These are phyloP conservation scores for Hippocampus mohnikei DNA, from an alignment of 2,113 vertebrate genomes.

Conservation along the genomic window DNA sequence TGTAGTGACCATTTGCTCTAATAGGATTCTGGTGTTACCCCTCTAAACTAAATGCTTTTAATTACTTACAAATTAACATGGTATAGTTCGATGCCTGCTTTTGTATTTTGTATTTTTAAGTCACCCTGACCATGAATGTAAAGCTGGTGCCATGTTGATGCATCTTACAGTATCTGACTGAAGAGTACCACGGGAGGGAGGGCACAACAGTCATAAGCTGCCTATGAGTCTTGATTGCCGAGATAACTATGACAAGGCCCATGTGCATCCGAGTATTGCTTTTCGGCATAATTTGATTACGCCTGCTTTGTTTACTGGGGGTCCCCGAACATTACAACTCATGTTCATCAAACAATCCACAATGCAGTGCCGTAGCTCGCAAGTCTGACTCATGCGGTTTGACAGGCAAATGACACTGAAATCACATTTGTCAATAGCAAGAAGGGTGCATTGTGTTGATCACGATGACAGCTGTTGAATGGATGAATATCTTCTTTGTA, in stretches of 20 bases:
- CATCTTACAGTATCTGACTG: constrained; percentile 26
- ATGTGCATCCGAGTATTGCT: constrained; percentile 35
- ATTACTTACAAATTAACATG: not conserved
- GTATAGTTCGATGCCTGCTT: constrained; percentile 1
- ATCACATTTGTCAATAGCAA: constrained; percentile 13
- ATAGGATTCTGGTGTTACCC: not conserved
- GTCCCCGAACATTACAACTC: constrained; percentile 28
- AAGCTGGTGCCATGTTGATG: constrained; percentile 17
- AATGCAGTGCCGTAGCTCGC: constrained; percentile 1
- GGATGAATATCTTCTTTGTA: not conserved
- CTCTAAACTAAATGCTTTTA: not conserved
- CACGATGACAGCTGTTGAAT: constrained; percentile 1
- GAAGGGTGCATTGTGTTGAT: constrained; percentile 25
- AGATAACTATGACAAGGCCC: constrained; percentile 38
- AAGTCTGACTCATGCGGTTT: constrained; percentile 20
- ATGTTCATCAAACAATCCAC: constrained; percentile 12
- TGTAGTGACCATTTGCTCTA: constrained; percentile 18
- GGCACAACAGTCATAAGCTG: constrained; percentile 44
- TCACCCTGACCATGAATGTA: constrained; percentile 30
- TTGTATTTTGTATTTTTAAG: constrained; percentile 32
- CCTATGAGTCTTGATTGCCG: constrained; percentile 48
- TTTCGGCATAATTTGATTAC: constrained; percentile 35
- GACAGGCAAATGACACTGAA: constrained; percentile 8
- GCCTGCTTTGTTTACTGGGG: constrained; percentile 34
- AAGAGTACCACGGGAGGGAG: constrained; percentile 49